Conservation (phyloP, 2,113 vertebrate species). For the Myrmecophaga tridactyla region DNA sequence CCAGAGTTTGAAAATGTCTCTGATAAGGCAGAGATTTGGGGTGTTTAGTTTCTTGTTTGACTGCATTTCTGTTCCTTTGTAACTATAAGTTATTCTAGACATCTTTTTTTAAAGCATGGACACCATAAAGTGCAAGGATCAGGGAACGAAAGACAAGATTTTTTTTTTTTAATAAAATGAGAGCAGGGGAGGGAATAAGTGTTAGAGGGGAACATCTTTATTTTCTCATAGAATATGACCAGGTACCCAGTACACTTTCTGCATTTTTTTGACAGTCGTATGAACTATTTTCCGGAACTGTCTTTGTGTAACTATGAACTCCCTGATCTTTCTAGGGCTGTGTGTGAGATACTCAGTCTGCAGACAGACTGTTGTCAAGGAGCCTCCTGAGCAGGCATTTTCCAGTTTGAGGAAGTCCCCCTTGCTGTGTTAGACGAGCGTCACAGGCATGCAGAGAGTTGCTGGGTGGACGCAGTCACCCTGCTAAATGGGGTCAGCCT, state of each 20-base stretch:
- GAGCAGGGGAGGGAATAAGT: neutral
- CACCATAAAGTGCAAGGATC: neutral
- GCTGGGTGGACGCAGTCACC: neutral
- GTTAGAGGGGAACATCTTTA: neutral
- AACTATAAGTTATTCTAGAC: slow-evolving; percentile 1
- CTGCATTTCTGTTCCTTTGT: slow-evolving; percentile 14
- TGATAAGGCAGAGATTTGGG: slow-evolving; percentile 1
- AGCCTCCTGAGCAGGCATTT: neutral
- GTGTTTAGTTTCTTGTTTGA: slow-evolving; percentile 46
- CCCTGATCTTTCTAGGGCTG: neutral
- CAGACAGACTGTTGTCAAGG: neutral
- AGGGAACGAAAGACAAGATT: neutral
- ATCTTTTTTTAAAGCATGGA: neutral
- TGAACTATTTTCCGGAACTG: neutral
- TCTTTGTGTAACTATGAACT: neutral
- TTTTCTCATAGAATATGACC: neutral
- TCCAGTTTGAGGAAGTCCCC: slow-evolving; percentile 17
- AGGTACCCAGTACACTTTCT: neutral
- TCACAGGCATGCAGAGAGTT: neutral
- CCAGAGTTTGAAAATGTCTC: neutral
- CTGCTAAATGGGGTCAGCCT: neutral
- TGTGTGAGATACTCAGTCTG: neutral
- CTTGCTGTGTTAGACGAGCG: neutral
- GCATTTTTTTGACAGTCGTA: neutral
- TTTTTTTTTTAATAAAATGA: neutral